These are phyloP conservation scores for Junonia oenone DNA, from an alignment of 2,888 invertebrate genomes.

Conservation along the genomic window DNA sequence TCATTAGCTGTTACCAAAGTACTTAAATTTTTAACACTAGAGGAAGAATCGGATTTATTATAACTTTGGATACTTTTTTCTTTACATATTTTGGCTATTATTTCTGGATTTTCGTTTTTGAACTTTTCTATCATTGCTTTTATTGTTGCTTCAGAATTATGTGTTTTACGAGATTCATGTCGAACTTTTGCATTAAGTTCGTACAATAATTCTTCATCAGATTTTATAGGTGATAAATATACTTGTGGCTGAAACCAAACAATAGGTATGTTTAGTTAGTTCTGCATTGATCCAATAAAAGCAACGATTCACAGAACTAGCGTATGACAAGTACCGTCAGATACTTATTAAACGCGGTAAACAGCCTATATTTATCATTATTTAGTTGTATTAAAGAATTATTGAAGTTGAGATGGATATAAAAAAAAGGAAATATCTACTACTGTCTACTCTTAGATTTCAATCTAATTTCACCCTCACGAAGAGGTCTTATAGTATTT, in stretches of 20 bases:
- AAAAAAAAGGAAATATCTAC: too few relatives aligned
- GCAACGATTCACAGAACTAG: too few relatives aligned
- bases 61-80: conserved; percentile 32
- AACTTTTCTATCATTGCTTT: conserved; percentile 48
- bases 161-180: conserved; percentile 45
- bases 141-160: conserved; percentile 34
- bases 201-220: conserved; percentile 42
- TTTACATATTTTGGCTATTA: conserved; percentile 44
- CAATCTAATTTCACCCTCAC: too few relatives aligned
- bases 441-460: too few relatives aligned
- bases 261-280: too few relatives aligned
- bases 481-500: too few relatives aligned
- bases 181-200: conserved; percentile 54
- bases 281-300: too few relatives aligned
- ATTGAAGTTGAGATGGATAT: too few relatives aligned
- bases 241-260: conserved; percentile 44
- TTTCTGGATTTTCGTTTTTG: conserved; percentile 45
- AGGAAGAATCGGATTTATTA: conserved; percentile 9
- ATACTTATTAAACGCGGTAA: too few relatives aligned
- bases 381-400: too few relatives aligned
- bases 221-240: conserved; percentile 33
- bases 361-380: too few relatives aligned
- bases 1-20: background rate
- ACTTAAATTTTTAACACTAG: background rate
- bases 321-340: too few relatives aligned